phyloP scores from a whole-genome alignment of 2,797 vertebrate genomes.

The Buphagus erythrorhynchus region DNA sequence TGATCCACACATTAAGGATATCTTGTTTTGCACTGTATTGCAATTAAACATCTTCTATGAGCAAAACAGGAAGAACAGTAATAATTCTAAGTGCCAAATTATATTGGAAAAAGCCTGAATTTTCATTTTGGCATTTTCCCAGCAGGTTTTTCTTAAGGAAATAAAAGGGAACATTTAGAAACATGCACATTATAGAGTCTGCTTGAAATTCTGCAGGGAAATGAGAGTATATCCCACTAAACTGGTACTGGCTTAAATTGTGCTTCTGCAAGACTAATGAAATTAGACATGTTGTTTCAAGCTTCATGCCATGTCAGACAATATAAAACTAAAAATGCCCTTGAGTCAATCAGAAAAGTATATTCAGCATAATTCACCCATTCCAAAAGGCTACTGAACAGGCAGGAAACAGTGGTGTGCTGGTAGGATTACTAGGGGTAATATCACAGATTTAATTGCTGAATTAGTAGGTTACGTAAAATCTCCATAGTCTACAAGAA shows the following conservation, averaged over 20 bases:
- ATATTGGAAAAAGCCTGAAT: conserved; percentile 56
- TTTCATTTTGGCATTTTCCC: conserved; percentile 70
- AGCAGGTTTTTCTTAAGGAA: conserved; percentile 58
- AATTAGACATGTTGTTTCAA: conserved; percentile 81
- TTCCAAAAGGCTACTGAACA: conserved; percentile 48
- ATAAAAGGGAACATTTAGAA: conserved; percentile 54
- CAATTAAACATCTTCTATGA: conserved; percentile 60
- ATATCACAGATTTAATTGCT: conserved; percentile 10
- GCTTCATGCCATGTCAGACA: conserved; percentile 75
- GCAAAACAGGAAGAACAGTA: conserved; percentile 61
- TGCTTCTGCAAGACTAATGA: conserved; percentile 78
- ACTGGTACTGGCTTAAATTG: conserved; percentile 73
- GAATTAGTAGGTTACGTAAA: neutral
- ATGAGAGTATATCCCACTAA: conserved; percentile 65
- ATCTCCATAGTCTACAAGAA: neutral
- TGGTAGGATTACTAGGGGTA: conserved; percentile 29
- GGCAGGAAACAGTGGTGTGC: neutral
- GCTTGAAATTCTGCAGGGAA: conserved; percentile 70
- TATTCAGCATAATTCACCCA: conserved; percentile 70
- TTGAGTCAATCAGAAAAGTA: conserved; percentile 77
- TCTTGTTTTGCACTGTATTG: conserved; percentile 43
- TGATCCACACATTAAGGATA: conserved; percentile 57
- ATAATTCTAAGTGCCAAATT: conserved; percentile 70
- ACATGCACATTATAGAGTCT: conserved; percentile 37
- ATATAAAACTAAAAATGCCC: conserved; percentile 75